A percentile compares a stretch with the other conserved stretches of the same genome.
These are phyloP conservation scores for Hypocryptadius cinnamomeus DNA, from an alignment of 2,113 vertebrate genomes.

Conservation along the genomic window DNA sequence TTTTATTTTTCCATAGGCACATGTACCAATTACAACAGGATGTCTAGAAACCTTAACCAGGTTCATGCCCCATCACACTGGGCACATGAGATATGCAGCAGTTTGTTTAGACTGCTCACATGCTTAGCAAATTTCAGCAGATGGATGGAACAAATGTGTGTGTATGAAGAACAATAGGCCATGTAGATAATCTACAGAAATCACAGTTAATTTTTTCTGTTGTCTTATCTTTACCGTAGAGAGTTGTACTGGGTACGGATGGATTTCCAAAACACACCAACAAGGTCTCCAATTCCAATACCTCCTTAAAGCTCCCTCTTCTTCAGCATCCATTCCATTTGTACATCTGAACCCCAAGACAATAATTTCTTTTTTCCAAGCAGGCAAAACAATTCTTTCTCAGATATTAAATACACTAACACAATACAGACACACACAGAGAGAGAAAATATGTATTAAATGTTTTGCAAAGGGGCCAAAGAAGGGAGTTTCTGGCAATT, in stretches of 20 bases:
- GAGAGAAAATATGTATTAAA: neutral
- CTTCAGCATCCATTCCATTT: neutral
- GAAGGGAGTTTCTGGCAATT: constrained; percentile 10
- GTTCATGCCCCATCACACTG: neutral
- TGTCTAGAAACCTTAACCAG: neutral
- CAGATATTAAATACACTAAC: neutral
- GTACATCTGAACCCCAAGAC: neutral
- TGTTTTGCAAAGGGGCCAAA: neutral
- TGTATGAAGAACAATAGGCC: neutral
- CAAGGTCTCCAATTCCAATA: neutral
- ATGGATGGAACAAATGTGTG: neutral
- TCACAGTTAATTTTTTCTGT: neutral
- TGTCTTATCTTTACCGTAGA: neutral
- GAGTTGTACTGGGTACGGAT: neutral
- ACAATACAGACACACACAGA: neutral
- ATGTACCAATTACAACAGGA: neutral
- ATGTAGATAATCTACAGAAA: neutral
- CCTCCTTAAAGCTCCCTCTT: neutral
- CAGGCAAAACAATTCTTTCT: neutral
- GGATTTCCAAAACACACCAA: neutral
- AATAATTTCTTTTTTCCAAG: neutral
- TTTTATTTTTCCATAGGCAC: neutral
- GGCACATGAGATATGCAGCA: neutral
- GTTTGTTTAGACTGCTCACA: neutral
- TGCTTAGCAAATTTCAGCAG: neutral